These are phyloP conservation scores for Tineola bisselliella DNA, from an alignment of 2,888 invertebrate species.

Conservation along the genomic window DNA sequence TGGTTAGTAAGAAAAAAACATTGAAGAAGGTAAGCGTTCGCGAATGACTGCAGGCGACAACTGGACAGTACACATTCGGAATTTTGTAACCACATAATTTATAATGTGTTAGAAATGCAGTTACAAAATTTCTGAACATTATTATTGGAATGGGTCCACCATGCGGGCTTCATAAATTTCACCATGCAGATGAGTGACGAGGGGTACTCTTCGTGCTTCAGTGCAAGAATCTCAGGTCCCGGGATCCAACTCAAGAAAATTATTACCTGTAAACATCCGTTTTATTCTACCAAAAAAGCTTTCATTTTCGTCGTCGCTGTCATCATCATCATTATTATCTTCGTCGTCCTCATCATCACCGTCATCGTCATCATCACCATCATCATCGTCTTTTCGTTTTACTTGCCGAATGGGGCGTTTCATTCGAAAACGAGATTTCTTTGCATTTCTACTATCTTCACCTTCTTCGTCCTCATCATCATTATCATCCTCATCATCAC, in stretches of 20 bases:
- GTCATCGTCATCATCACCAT: conserved; percentile 36
- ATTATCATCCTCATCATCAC: conserved; percentile 53
- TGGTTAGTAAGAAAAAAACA: conserved; percentile 65
- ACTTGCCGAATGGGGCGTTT: conserved; percentile 30
- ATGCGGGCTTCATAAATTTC: conserved; percentile 47
- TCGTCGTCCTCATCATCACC: conserved; percentile 55
- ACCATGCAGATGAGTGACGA: conserved; percentile 62
- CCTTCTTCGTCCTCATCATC: conserved; percentile 56
- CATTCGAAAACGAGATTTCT: conserved; percentile 22
- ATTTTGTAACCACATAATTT: conserved; percentile 4
- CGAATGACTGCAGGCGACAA: conserved; percentile 75
- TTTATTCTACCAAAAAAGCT: conserved; percentile 61
- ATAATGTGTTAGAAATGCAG: neutral
- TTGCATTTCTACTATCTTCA: conserved; percentile 34
- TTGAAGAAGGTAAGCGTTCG: conserved; percentile 62
- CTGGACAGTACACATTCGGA: conserved; percentile 30
- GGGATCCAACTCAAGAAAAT: conserved; percentile 47
- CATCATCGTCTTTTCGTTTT: conserved; percentile 34
- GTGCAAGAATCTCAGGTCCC: conserved; percentile 43
- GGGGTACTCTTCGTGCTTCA: conserved; percentile 38
- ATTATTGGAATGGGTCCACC: conserved; percentile 34
- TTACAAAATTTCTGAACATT: conserved; percentile 9
- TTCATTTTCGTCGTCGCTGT: conserved; percentile 60
- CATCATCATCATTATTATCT: conserved; percentile 48
- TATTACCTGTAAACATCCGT: conserved; percentile 63